Evolutionary conservation across 2,888 invertebrate species (phyloP).

Genomic region (Neoaliturus tenellus): DNA sequence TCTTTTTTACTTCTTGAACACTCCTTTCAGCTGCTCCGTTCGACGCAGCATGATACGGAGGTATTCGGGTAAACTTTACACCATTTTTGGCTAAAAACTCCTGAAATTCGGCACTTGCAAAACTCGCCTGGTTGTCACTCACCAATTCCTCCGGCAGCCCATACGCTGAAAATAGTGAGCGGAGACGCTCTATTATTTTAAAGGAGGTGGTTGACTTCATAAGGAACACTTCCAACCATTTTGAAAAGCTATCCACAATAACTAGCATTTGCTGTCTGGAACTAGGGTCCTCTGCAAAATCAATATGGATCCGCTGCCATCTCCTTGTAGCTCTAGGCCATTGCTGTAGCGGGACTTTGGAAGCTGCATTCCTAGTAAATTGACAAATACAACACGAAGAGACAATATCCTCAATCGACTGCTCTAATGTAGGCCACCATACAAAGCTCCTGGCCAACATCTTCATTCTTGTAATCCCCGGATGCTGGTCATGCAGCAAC

Average conservation of each 20-base stretch:
- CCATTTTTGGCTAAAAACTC: background rate
- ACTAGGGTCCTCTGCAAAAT: background rate
- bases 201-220: conserved; percentile 13
- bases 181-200: background rate
- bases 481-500: conserved; percentile 1
- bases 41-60: background rate
- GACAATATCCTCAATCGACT: background rate
- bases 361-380: background rate
- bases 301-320: conserved; percentile 28
- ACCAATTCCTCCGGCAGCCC: conserved; percentile 5
- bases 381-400: background rate
- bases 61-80: background rate
- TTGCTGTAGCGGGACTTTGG: background rate
- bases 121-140: background rate
- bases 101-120: background rate
- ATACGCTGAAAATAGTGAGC: background rate
- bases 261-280: conserved; percentile 22
- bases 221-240: conserved; percentile 14
- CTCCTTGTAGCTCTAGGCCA: background rate
- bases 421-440: background rate
- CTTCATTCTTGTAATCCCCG: background rate
- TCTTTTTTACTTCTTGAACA: conserved; percentile 1
- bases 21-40: background rate
- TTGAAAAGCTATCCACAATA: background rate
- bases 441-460: background rate